Evolutionary conservation across 2,888 invertebrate species (phyloP), one percentile per base, ranked within the genome.

Genomic region (Dendrolimus pini): DNA sequence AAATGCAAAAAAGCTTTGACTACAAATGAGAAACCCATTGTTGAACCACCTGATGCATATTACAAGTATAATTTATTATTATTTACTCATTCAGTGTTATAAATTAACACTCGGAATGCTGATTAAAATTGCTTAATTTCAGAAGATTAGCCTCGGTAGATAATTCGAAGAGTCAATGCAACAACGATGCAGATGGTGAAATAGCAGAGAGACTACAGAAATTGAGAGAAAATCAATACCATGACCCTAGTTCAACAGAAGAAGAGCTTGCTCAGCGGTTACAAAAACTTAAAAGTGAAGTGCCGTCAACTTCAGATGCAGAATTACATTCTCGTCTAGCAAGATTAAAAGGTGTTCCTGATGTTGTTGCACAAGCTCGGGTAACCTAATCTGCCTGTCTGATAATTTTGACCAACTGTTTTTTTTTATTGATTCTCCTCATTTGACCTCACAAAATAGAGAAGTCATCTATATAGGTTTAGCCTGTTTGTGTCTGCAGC

Each of bases 151-250:
- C 68, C 57, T 58, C 60, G 30, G 65, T 62, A 41, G 62, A 57
- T 54, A 41, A 54, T 54, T 9, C n/a, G 7, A 54, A 41, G 7
- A 54, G 30, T n/a, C n/a, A 10, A 54, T 18, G 54, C 9, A 18
- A 30, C 72, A 71, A 54, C 89, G 92, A 59, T 70, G 91, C 67
- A 85, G 94, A 95, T 75, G 91, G 93, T 62, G 91, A 93, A 72
- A 93, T 96, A 63, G 85, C 92, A 1, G 93, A 94, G 63, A 92
- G 95, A 60, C 82, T 96, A 58, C 92, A 93, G 71, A 94, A 93
- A 72, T 83, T 96, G 52, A 95, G 94, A 77, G 92, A 92, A 61
- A 91, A 91, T 13, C 91, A 91, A 60, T 79, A 78, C 55, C 66
- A 73, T 10, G 54, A 63, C 52, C 47, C 59, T 13, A 58, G 57